Evolutionary conservation across 1,140 invertebrate species (phyloP).

Genomic region (Popillia japonica): DNA sequence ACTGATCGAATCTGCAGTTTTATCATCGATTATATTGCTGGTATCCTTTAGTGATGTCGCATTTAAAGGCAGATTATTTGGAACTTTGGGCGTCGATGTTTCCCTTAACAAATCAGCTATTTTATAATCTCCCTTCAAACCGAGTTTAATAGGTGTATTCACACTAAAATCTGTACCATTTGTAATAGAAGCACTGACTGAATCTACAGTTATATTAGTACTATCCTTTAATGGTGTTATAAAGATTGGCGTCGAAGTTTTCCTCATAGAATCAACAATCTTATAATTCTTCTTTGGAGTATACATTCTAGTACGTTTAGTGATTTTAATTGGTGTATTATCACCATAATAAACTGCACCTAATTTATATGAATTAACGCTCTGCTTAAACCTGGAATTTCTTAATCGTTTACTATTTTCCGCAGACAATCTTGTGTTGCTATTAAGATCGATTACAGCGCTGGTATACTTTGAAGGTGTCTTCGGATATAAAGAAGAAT

Average conservation of each 20-base stretch:
- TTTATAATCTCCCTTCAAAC: too few species aligned
- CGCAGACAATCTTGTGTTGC: background rate
- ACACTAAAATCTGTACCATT: too few species aligned
- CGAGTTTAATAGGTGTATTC: too few species aligned
- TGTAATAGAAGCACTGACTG: too few species aligned
- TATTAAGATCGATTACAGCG: background rate
- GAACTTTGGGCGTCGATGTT: background rate
- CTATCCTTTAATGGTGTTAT: too few species aligned
- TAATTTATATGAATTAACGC: background rate
- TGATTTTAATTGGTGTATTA: slow-evolving; percentile 4
- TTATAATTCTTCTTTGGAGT: background rate
- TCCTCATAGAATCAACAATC: background rate
- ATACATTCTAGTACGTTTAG: background rate
- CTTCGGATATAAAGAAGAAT: background rate
- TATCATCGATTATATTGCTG: background rate
- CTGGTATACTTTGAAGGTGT: background rate
- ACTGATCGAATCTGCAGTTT: background rate
- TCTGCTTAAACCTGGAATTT: background rate
- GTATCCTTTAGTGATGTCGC: background rate
- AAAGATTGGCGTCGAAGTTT: background rate
- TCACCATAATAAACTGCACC: background rate
- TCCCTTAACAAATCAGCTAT: background rate
- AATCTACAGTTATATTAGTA: too few species aligned
- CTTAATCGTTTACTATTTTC: background rate
- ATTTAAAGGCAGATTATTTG: background rate